A percentile compares a stretch with the other conserved stretches of the same genome.
Conservation (phyloP, 2,888 invertebrate species). For the Pasiphila rectangulata region DNA sequence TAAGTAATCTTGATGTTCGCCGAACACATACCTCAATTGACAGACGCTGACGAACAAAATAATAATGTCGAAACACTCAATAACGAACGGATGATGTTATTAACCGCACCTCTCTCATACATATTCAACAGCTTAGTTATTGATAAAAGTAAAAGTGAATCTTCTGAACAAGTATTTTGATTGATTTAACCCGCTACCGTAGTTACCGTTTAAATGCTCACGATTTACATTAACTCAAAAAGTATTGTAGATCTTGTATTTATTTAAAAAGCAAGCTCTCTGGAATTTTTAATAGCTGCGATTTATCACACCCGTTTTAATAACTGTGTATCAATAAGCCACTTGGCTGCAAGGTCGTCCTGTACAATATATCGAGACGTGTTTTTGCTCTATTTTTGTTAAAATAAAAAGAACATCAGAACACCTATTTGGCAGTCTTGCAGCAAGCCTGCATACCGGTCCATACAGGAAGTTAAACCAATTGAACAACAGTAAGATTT, state of each 20-base stretch:
- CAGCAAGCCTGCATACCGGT: conserved; percentile 58
- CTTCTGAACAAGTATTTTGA: conserved; percentile 53
- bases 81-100: conserved; percentile 58
- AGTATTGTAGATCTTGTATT: conserved; percentile 39
- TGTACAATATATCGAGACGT: conserved; percentile 64
- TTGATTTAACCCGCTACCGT: conserved; percentile 51
- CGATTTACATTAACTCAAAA: too few relatives aligned
- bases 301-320: conserved; percentile 68
- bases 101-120: conserved; percentile 54
- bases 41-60: conserved; percentile 52
- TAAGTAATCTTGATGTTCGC: conserved; percentile 55
- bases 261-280: conserved; percentile 35
- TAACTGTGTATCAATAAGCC: conserved; percentile 73
- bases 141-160: conserved; percentile 76
- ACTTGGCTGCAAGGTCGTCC: conserved; percentile 73
- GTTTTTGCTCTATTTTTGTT: conserved; percentile 77
- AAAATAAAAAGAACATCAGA: conserved; percentile 73
- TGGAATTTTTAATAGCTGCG: conserved; percentile 52
- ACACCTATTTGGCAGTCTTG: conserved; percentile 75
- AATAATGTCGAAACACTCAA: conserved; percentile 56
- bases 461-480: conserved; percentile 72
- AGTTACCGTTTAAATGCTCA: conserved; percentile 49
- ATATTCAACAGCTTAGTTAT: conserved; percentile 66
- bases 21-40: conserved; percentile 45
- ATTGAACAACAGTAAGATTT: conserved; percentile 76